A percentile compares a stretch with the other conserved stretches of the same genome.
These are phyloP conservation scores for Tenthredo distinguenda DNA, from an alignment of 2,888 invertebrate genomes.

Conservation along the genomic window DNA sequence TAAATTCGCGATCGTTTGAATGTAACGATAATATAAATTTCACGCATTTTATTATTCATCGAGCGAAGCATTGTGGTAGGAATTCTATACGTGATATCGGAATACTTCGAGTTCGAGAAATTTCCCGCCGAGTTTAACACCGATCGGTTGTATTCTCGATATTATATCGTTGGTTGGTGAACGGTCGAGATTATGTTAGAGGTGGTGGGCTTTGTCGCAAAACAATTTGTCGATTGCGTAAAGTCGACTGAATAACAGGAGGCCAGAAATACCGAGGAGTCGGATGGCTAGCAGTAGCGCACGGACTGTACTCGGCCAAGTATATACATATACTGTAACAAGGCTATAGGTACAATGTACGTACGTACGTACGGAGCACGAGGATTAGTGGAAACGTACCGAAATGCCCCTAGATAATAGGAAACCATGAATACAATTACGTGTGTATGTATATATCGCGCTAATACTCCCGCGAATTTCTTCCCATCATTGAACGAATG, in stretches of 20 bases:
- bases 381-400: slow-evolving; percentile 45
- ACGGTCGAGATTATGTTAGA: slow-evolving; percentile 55
- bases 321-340: background rate
- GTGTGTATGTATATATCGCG: background rate
- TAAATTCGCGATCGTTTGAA: background rate
- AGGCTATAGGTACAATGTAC: background rate
- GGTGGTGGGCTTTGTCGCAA: slow-evolving; percentile 61
- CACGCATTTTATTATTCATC: background rate
- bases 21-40: background rate
- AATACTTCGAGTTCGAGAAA: background rate
- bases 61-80: background rate
- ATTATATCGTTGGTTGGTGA: background rate
- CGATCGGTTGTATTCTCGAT: slow-evolving; percentile 54
- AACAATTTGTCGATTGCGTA: slow-evolving; percentile 76
- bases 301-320: background rate
- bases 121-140: background rate
- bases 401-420: slow-evolving; percentile 32
- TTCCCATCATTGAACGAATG: background rate
- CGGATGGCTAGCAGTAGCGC: background rate
- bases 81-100: background rate
- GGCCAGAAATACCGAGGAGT: slow-evolving; percentile 59
- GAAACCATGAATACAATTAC: background rate
- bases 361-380: background rate
- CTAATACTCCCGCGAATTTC: background rate
- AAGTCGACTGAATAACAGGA: slow-evolving; percentile 72